Evolutionary conservation across 2,888 invertebrate genomes (phyloP), one percentile per base, ranked within the genome.

Genomic region (Halocaridina rubra): DNA sequence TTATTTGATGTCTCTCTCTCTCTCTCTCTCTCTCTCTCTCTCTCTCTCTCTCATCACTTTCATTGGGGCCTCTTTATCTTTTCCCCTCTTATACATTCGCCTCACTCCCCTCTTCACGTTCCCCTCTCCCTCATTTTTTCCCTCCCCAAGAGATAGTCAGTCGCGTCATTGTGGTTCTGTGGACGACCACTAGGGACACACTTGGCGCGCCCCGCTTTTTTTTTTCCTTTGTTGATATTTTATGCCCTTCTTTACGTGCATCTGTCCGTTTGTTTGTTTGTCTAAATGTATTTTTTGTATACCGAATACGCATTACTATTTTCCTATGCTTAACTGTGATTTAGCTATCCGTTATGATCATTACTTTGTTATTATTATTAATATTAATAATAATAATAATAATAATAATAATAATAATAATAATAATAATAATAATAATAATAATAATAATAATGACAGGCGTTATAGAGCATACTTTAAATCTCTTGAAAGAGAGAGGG

Each of bases 131-230:
- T 46, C 46, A 19, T 53, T 53, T 53, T 53, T 53, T 3, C 4
- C 10, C n/a, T n/a, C n/a, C 53, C 3, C 53, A 53, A 5, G 76
- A 59, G 76, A 76, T 10, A 30, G n/a, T 13, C 29, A 29, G 57
- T 57, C 30, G 29, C 76, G 76, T 57, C 76, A 19, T 59, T 76
- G 76, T 76, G 57, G 29, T 53, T 76, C n/a, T 59, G 33, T 33
- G 39, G n/a, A 39, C n/a, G n/a, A 24, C 39, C 72, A 39, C 72
- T 7, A 32, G 8, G 19, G 39, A 72, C 72, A 32, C 1, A 33
- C 72, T 33, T 0, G 19, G n/a, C 2, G 39, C 10, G n/a, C 24
- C n/a, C n/a, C n/a, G n/a, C n/a, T n/a, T n/a, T n/a, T n/a, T n/a
- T n/a, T n/a, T n/a, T n/a, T n/a, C n/a, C n/a, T n/a, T n/a, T n/a